Evolutionary conservation across 2,797 vertebrate species (phyloP), one percentile per base, ranked within the genome.

Genomic region (Pseudotriccus pelzelni): DNA sequence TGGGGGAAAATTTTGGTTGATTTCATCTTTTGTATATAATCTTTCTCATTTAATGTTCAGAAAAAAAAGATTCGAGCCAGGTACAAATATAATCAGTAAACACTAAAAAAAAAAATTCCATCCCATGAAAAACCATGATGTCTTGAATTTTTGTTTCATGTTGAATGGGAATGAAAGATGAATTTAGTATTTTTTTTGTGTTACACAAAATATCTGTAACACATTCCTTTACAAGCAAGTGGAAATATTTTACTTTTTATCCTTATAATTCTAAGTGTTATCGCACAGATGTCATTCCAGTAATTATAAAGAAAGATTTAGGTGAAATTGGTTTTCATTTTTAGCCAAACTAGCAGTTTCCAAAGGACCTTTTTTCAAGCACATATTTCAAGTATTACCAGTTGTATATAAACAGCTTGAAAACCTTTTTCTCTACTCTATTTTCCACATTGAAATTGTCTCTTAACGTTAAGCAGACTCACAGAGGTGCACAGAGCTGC

Each of bases 1-100:
- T 62, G 49, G 3, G 4, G 0, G 8, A 0, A 7, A 2, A 53
- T 80, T 70, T 80, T 56, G 73, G 8, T 24, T 58, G 21, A 43
- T 60, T 77, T 89, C 1, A 16, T 53, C 1, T 84, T 68, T 62
- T 74, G 2, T 15, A 15, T 55, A 23, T 22, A 69, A 67, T n/a
- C 5, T 2, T 73, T 62, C 12, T 44, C 6, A 47, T 74, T 64
- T 85, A 67, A 10, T 16, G 1, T 34, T 63, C 18, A 72, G 19
- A 63, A 68, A 79, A 87, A 50, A 7, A 76, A 22, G 1, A 44
- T 50, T 82, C 78, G 75, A 69, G 3, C 6, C 14, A 39, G 4
- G 7, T 53, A 23, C 4, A 72, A 56, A 3, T 28, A 50, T 37
- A 67, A 11, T 22, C 53, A 66, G 11, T 30, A 58, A 7, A 39